These are phyloP conservation scores for Eugnorisma glareosa DNA, from an alignment of 2,888 invertebrate species.

Conservation along the genomic window DNA sequence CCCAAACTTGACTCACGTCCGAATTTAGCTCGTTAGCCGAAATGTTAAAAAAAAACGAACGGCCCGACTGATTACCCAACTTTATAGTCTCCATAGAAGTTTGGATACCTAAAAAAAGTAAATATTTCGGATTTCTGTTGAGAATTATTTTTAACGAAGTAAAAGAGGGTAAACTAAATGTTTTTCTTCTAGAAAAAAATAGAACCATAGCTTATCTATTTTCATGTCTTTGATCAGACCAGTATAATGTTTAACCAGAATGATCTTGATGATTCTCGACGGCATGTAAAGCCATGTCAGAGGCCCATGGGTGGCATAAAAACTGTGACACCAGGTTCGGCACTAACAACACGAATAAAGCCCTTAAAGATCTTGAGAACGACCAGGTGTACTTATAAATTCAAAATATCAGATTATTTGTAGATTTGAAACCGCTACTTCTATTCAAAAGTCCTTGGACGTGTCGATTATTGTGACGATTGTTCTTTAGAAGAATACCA, in stretches of 20 bases:
- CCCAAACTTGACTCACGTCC: background rate
- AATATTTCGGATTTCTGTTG: background rate
- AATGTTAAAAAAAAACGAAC: constrained; percentile 4
- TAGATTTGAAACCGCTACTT: too few species aligned
- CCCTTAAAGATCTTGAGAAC: too few species aligned
- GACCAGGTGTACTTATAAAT: too few species aligned
- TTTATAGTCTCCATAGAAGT: background rate
- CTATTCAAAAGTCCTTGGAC: background rate
- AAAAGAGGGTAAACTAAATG: background rate
- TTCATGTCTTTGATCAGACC: too few species aligned
- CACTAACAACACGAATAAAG: too few species aligned
- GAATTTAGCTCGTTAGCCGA: constrained; percentile 24
- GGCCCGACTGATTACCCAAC: background rate
- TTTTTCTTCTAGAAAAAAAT: background rate
- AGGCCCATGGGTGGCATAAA: too few species aligned
- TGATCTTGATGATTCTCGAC: too few species aligned
- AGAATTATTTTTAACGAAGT: background rate
- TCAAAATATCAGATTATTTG: too few species aligned
- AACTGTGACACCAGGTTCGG: too few species aligned
- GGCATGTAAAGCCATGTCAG: too few species aligned
- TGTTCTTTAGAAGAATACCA: background rate
- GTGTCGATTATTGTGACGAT: background rate
- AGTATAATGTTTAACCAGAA: too few species aligned
- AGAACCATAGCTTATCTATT: too few species aligned
- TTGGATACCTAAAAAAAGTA: background rate